A percentile compares a stretch with the other conserved stretches of the same genome.
Evolutionary conservation across 1,140 invertebrate genomes (phyloP).

Genomic region (Drosophila rufa): DNA sequence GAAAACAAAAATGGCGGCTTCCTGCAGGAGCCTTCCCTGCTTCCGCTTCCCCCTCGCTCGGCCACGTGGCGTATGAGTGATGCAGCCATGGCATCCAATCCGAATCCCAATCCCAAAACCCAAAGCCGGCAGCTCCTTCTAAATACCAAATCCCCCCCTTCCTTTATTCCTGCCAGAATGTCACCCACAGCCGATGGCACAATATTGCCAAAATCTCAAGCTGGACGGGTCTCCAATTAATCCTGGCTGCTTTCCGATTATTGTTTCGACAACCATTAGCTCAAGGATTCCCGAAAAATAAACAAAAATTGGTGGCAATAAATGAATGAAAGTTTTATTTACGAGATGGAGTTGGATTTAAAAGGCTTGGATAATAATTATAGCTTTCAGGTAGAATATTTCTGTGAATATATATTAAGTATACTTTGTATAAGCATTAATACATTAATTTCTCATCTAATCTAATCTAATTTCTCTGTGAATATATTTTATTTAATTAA

Average conservation of each 20-base stretch:
- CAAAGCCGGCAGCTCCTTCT: background rate
- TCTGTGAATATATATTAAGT: background rate
- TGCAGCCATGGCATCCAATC: slow-evolving; percentile 29
- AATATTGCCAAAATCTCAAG: background rate
- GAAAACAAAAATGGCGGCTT: slow-evolving; percentile 78
- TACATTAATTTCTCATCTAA: background rate
- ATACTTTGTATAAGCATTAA: background rate
- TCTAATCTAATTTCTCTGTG: no score
- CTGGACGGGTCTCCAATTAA: slow-evolving; percentile 15
- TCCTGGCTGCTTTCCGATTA: background rate
- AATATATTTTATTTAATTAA: background rate
- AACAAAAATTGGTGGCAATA: no score
- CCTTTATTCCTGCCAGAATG: slow-evolving; percentile 1
- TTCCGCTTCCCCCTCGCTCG: background rate
- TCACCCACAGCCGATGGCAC: slow-evolving; percentile 19
- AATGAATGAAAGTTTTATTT: no score
- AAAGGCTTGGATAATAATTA: background rate
- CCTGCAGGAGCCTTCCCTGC: slow-evolving; percentile 25
- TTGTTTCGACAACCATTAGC: background rate
- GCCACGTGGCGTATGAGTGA: slow-evolving; percentile 51
- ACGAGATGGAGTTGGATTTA: no score
- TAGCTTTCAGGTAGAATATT: background rate
- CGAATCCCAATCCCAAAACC: slow-evolving; percentile 3
- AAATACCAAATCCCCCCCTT: background rate
- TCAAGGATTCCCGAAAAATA: no score